These are phyloP conservation scores for Tricholauxania praeusta DNA, from an alignment of 2,888 invertebrate genomes.

Conservation along the genomic window DNA sequence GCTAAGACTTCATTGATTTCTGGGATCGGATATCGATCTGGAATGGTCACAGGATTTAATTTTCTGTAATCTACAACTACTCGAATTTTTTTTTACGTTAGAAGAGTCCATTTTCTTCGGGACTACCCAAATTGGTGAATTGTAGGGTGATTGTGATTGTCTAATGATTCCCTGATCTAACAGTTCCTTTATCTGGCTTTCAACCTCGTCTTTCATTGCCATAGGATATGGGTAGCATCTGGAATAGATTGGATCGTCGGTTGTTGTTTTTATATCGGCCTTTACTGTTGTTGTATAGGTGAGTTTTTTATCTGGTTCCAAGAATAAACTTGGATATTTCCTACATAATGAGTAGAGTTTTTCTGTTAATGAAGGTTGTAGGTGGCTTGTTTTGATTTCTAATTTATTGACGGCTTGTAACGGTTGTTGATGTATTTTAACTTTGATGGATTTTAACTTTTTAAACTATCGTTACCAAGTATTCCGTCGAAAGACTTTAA, in stretches of 20 bases:
- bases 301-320: slow-evolving; percentile 23
- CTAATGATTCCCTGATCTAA: no score
- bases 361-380: background rate
- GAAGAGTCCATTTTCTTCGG: slow-evolving; percentile 31
- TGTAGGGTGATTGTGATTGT: slow-evolving; percentile 36
- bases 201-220: slow-evolving; percentile 27
- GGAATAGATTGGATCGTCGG: slow-evolving; percentile 26
- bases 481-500: background rate
- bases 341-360: background rate
- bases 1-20: slow-evolving; percentile 40
- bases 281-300: slow-evolving; percentile 30
- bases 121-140: slow-evolving; percentile 38
- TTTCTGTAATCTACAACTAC: slow-evolving; percentile 36
- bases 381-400: slow-evolving; percentile 1
- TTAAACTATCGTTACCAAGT: slow-evolving; percentile 13
- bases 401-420: background rate
- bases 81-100: slow-evolving; percentile 22
- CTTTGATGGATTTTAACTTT: slow-evolving; percentile 5
- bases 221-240: slow-evolving; percentile 29
- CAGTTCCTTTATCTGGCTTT: background rate
- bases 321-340: background rate
- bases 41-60: slow-evolving; percentile 33
- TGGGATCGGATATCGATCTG: slow-evolving; percentile 38
- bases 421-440: background rate
- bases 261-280: slow-evolving; percentile 27